Evolutionary conservation across 2,113 vertebrate genomes (phyloP), one percentile per base, ranked within the genome.

Genomic region (Laterallus jamaicensis): DNA sequence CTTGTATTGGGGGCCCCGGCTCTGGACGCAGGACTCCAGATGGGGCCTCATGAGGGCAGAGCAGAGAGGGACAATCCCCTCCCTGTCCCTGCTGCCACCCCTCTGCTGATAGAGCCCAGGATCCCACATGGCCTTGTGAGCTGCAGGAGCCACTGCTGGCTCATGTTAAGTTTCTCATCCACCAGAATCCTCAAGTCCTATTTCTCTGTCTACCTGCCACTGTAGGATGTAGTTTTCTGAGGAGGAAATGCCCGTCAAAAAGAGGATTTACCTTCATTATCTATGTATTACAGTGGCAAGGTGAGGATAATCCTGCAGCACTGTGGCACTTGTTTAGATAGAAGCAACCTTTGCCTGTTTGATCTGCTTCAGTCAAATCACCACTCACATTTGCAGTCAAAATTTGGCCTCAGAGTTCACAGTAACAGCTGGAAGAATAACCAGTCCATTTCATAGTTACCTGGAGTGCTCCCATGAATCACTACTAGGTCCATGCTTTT

Each of bases 271-370:
- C n/a, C 67, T 44, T 66, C 28, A 54, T 4, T 20, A 52, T 74
- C 40, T 11, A 3, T 6, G 26, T 63, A 55, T 5, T 4, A 0
- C 24, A 29, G 26, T 2, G 32, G 4, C 2, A 5, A 83, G 74
- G 18, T 39, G 20, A 80, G 49, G 60, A 56, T 8, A 56, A 52
- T 11, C 56, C 73, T 26, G 35, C 39, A 68, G 12, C 49, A 6
- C 2, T 29, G 20, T 1, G 62, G 55, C 42, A 15, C 14, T 59
- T 40, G 16, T 24, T 94, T 16, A 52, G 24, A 55, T 26, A 35
- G 24, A 42, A 6, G 35, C 28, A 86, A 35, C 59, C 22, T 52
- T 16, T 42, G 21, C 44, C 55, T 68, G 31, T 26, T 50, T 24
- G 3, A 12, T 58, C 29, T 18, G 44, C 54, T 55, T 18, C 3